Evolutionary conservation across 2,888 invertebrate species (phyloP).

Genomic region (Eurois occulta): DNA sequence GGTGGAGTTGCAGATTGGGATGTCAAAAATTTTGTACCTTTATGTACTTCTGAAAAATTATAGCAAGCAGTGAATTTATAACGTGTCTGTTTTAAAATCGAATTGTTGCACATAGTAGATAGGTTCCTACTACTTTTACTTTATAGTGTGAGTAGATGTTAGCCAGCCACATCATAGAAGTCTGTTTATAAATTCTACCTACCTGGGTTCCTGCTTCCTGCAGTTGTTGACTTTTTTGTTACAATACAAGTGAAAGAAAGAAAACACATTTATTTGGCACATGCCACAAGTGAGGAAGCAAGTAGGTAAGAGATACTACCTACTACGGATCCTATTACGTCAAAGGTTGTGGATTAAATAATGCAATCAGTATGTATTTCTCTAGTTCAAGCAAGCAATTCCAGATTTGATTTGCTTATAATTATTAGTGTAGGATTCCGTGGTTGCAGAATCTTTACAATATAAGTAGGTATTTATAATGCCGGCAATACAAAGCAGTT

Average conservation of each 20-base stretch:
- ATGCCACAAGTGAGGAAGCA: neutral
- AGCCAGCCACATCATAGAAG: neutral
- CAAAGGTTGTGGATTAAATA: neutral
- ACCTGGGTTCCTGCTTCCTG: too few species aligned
- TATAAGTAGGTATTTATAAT: constrained; percentile 37
- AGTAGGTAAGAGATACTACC: neutral
- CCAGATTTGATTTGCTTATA: neutral
- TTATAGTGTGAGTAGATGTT: too few species aligned
- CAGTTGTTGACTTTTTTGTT: neutral
- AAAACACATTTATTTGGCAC: too few species aligned
- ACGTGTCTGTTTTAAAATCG: neutral
- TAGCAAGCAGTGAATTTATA: neutral
- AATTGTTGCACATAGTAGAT: neutral
- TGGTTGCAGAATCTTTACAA: constrained; percentile 26
- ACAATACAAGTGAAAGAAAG: neutral
- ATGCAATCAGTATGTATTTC: neutral
- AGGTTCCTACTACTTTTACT: neutral
- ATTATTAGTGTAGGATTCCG: neutral
- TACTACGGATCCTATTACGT: neutral
- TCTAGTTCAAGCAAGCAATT: neutral
- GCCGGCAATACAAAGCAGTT: constrained; percentile 47
- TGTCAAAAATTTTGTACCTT: neutral
- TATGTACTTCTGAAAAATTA: neutral
- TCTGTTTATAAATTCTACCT: neutral
- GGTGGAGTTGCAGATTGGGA: neutral